Conservation (phyloP, 2,797 vertebrate genomes). For the Eremophila alpestris region DNA sequence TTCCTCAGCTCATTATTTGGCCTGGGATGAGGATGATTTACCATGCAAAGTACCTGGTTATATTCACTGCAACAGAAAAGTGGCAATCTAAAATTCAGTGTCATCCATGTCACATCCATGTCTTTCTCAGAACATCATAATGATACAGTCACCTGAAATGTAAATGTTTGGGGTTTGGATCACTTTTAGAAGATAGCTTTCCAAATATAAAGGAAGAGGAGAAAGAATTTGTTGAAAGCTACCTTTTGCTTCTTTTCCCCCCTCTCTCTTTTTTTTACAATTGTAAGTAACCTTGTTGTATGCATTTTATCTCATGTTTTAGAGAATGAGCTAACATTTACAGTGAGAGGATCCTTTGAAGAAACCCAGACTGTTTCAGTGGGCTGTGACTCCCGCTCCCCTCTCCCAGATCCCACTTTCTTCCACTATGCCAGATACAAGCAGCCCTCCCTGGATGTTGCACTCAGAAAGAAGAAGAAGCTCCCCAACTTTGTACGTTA, state of each 20-base stretch:
- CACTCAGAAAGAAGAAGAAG: constrained; percentile 41
- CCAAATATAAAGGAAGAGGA: neutral
- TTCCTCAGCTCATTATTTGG: neutral
- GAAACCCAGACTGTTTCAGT: constrained; percentile 62
- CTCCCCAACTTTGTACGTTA: constrained; percentile 58
- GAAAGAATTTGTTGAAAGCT: neutral
- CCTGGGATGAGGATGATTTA: neutral
- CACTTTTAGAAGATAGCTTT: neutral
- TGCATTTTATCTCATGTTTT: constrained; percentile 8
- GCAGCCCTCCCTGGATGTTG: constrained; percentile 64
- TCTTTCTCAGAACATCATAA: neutral
- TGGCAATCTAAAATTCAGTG: neutral
- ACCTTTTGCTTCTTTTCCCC: neutral
- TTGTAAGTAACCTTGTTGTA: neutral
- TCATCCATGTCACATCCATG: neutral
- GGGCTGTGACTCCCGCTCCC: neutral
- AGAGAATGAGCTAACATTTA: constrained; percentile 75
- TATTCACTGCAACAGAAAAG: neutral
- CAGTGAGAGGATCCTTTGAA: constrained; percentile 82
- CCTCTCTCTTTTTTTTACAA: neutral
- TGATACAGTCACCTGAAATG: neutral
- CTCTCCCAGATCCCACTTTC: constrained; percentile 2
- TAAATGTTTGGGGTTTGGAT: neutral
- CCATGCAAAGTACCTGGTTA: neutral
- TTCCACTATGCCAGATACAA: constrained; percentile 82